Evolutionary conservation across 2,888 invertebrate species (phyloP), one percentile per base, ranked within the genome.

Genomic region (Drosophila quinaria): DNA sequence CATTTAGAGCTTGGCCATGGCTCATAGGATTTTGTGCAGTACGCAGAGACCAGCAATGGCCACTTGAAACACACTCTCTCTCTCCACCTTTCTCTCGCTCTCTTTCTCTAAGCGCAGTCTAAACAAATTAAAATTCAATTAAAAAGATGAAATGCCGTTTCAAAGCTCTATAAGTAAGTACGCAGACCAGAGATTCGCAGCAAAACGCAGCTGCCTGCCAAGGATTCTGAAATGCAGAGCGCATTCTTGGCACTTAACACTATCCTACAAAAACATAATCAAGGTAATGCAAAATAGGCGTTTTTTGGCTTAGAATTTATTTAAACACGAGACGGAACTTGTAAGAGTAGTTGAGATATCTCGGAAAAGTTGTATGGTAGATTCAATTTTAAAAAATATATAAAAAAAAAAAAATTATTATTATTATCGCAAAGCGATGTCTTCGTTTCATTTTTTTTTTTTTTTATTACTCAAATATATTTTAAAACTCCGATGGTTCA

Each of bases 81-180:
- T 15, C 19, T 15, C 42, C 9, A 13, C 10, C 8, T 22, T 5
- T 22, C 35, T 19, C 44, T 46, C 35, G 37, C 9, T 31, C 37
- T 22, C 1, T 58, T 22, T 33, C 41, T 50, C 50, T 74, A 88
- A 89, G 86, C 89, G 91, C 88, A 86, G 88, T 90, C 91, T 87
- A 88, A 91, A 90, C 91, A 91, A 91, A 91, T 91, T 91, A 91
- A 90, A 91, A 91, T 91, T 91, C 91, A 91, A 91, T 91, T 91
- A 90, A 90, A 91, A 91, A 89, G 90, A 91, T 91, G 91, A 91
- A 91, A 90, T 90, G 90, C 73, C 90, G 90, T 87, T 90, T 90
- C 83, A 86, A 61, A 61, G 73, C 83, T 83, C 74, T 81, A 75
- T 68, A 31, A 42, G 31, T 54, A 54, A 41, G 54, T 17, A 68